These are phyloP conservation scores for Xiphophorus couchianus DNA, from an alignment of 2,113 vertebrate species.

Conservation along the genomic window DNA sequence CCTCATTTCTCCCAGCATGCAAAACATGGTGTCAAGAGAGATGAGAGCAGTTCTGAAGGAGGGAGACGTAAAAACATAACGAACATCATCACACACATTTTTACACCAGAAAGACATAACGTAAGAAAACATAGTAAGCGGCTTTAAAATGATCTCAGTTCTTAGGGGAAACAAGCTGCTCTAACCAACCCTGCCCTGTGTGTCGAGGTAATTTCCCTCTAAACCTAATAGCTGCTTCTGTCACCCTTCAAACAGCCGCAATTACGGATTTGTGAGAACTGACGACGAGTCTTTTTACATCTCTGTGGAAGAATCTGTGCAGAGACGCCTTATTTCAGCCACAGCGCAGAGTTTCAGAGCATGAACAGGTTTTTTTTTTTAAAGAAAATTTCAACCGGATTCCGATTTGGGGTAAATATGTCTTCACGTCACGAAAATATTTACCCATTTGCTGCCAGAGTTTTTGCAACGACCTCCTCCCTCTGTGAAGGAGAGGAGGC, in stretches of 20 bases:
- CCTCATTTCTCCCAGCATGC: no score
- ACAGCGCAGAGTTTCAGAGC: neutral
- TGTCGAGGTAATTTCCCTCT: neutral
- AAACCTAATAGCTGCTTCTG: neutral
- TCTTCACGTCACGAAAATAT: no score
- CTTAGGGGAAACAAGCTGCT: neutral
- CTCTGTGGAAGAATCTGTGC: neutral
- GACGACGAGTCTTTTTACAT: neutral
- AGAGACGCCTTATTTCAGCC: no score
- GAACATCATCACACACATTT: neutral
- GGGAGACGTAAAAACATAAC: no score
- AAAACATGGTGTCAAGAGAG: no score
- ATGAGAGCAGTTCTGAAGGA: no score
- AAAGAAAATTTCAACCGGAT: neutral
- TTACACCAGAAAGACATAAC: neutral
- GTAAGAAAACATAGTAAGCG: neutral
- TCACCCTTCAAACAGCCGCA: neutral
- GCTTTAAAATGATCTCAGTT: no score
- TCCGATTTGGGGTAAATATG: no score
- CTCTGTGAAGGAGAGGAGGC: neutral
- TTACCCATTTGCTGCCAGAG: neutral
- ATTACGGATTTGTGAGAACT: neutral
- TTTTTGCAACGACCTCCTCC: neutral
- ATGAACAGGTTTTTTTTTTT: neutral
- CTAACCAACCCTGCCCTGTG: neutral